These are phyloP conservation scores for Strix uralensis DNA, from an alignment of 2,113 vertebrate genomes.

Conservation along the genomic window DNA sequence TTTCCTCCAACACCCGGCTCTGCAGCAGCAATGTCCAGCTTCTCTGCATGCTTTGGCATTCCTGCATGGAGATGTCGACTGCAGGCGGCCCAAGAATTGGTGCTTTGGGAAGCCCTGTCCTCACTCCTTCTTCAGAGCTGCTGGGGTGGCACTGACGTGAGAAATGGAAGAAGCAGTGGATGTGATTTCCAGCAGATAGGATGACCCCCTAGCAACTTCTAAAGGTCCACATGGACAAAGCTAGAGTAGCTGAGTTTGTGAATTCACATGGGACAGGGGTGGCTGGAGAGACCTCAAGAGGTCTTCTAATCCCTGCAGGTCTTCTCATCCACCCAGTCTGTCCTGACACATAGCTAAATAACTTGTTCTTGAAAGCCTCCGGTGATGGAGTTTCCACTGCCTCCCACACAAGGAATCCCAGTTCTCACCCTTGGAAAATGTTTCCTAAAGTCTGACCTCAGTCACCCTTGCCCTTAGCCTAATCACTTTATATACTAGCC, in stretches of 20 bases:
- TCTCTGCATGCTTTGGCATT: neutral
- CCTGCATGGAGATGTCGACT: neutral
- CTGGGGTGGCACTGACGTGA: neutral
- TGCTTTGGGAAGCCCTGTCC: neutral
- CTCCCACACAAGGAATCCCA: slow-evolving; percentile 36
- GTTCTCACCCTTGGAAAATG: slow-evolving; percentile 7
- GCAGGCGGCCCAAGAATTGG: neutral
- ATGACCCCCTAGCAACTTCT: neutral
- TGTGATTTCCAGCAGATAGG: neutral
- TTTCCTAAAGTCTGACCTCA: slow-evolving; percentile 30
- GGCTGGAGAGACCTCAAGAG: neutral
- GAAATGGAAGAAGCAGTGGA: neutral
- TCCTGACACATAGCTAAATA: neutral
- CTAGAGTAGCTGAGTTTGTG: neutral
- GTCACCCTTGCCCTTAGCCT: neutral
- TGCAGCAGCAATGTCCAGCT: neutral
- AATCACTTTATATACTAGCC: neutral
- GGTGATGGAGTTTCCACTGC: neutral
- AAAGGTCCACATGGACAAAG: neutral
- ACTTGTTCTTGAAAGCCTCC: neutral
- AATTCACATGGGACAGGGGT: fast-evolving
- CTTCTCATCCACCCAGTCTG: neutral
- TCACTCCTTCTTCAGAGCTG: neutral
- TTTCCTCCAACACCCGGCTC: slow-evolving; percentile 7
- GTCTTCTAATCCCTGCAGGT: neutral